These are phyloP conservation scores for Xenops minutus DNA, from an alignment of 2,797 vertebrate species.

Conservation along the genomic window DNA sequence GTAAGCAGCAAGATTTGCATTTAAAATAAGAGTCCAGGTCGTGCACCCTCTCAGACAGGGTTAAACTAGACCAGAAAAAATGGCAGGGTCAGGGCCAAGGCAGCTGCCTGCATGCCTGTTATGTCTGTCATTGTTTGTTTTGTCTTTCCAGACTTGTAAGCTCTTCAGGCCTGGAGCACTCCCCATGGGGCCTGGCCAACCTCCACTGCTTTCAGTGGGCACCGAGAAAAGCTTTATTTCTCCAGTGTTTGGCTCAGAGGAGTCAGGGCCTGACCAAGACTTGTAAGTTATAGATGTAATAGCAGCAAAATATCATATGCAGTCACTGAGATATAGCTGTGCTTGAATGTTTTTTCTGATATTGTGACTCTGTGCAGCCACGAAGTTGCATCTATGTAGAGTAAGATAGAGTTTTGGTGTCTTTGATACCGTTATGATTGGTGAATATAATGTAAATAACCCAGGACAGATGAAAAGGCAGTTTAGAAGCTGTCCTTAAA, in stretches of 20 bases:
- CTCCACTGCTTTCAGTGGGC: background rate
- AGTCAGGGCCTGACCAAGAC: background rate
- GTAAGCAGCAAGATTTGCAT: conserved; percentile 18
- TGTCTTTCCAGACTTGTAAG: conserved; percentile 53
- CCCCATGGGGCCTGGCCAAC: background rate
- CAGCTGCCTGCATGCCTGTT: conserved; percentile 53
- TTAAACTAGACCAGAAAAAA: conserved; percentile 60
- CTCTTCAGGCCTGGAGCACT: background rate
- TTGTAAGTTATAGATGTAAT: background rate
- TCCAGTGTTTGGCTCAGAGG: background rate
- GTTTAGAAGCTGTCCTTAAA: background rate
- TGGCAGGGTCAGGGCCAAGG: conserved; percentile 56
- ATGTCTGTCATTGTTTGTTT: conserved; percentile 57
- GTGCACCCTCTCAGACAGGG: background rate
- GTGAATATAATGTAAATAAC: background rate
- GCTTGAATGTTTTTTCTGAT: background rate
- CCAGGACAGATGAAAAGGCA: background rate
- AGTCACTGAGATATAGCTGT: fast-evolving
- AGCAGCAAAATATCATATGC: background rate
- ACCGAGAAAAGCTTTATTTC: background rate
- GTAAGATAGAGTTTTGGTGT: background rate
- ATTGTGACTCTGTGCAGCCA: fast-evolving
- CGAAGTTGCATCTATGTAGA: background rate
- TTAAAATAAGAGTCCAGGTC: conserved; percentile 41
- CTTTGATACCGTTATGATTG: background rate